Evolutionary conservation across 1,140 invertebrate species (phyloP), one percentile per base, ranked within the genome.

Genomic region (Metopolophium dirhodum): DNA sequence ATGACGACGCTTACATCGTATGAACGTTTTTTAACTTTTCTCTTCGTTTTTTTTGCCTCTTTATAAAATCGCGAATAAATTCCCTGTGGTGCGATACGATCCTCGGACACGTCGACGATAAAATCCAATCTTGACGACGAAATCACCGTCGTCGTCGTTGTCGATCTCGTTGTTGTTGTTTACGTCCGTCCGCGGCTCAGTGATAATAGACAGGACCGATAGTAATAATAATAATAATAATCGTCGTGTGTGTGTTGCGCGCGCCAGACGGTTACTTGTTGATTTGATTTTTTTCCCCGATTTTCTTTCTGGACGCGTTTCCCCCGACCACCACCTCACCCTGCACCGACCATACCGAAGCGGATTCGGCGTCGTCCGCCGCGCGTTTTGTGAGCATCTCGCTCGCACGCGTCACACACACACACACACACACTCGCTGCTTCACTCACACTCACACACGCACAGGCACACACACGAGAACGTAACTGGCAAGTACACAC

Each of bases 181-280:
- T 77, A 77, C 61, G 61, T 77, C 61, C 61, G 61, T 77, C 30
- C 30, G 30, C 61, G 30, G 61, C 57, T 61, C 57, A 26, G 57
- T 68, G 61, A 77, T 77, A 77, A n/a, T 35, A 77, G 30, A 77
- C 61, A 18, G 61, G 61, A 77, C 61, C 61, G 61, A 77, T 77
- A 77, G 11, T 68, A 77, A n/a, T 77, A 77, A n/a, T 77, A 77
- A 77, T 77, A n/a, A 61, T 61, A 61, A 14, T 61, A 51, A 35
- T 89, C 1, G 14, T 77, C 30, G 61, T 77, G 61, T 61, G 61
- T 77, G 61, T 77, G 61, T 77, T 61, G n/a, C 57, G 88, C 45
- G 51, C 89, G 57, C 54, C 23, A 37, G 57, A 68, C 54, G 41
- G 51, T 90, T 90, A 90, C 89, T 90, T 90, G 89, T 90, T 90